phyloP scores from a whole-genome alignment of 2,797 vertebrate species.

The Etheostoma nigrum region DNA sequence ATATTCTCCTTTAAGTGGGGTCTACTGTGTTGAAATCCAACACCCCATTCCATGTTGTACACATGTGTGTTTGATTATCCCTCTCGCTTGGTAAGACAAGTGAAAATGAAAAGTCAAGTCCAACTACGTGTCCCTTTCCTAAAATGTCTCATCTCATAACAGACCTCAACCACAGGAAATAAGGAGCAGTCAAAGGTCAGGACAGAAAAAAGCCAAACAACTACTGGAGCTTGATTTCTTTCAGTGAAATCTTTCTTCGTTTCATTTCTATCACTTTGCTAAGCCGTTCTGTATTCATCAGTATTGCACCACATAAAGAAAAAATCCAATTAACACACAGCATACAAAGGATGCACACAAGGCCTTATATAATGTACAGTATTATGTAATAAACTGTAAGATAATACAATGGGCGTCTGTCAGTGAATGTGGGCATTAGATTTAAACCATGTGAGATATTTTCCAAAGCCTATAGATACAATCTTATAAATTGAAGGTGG shows the following conservation, averaged over 20 bases:
- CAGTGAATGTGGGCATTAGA: conserved; percentile 55
- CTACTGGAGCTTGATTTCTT: conserved; percentile 19
- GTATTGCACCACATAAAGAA: not conserved
- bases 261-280: not conserved
- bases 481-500: conserved; percentile 66
- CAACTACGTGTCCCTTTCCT: conserved; percentile 43
- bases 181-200: conserved; percentile 60
- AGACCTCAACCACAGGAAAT: conserved; percentile 64
- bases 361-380: conserved; percentile 20
- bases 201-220: conserved; percentile 27
- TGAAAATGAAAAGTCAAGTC: conserved; percentile 55
- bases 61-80: conserved; percentile 65
- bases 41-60: conserved; percentile 40
- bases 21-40: conserved; percentile 69
- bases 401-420: conserved; percentile 49
- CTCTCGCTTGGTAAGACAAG: conserved; percentile 53
- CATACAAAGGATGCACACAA: conserved; percentile 4
- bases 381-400: conserved; percentile 49
- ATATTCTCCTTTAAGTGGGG: conserved; percentile 61
- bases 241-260: not conserved
- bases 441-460: conserved; percentile 75
- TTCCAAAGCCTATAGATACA: conserved; percentile 59
- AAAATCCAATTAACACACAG: conserved; percentile 19
- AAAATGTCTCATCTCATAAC: conserved; percentile 64
- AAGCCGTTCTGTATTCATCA: conserved; percentile 16